A percentile compares a stretch with the other conserved stretches of the same genome.
Conservation (phyloP, 2,797 vertebrate species). For the Eremophila alpestris region DNA sequence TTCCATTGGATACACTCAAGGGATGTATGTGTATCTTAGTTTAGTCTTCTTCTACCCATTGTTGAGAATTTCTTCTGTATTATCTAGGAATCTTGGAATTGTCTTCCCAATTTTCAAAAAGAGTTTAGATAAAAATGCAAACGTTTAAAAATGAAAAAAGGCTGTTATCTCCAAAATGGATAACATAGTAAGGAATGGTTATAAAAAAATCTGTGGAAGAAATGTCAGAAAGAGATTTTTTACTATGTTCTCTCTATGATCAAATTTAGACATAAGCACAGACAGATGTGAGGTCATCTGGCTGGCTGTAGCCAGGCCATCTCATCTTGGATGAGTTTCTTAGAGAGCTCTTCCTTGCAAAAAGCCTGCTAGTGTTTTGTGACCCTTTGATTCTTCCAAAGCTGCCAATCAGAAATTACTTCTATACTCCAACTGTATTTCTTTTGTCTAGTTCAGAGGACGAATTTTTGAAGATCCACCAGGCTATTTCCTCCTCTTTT, state of each 20-base stretch:
- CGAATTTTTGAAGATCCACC: neutral
- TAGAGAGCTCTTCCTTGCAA: neutral
- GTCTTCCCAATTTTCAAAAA: neutral
- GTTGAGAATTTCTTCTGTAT: neutral
- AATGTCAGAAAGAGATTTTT: neutral
- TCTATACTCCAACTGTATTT: neutral
- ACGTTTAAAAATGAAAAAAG: neutral
- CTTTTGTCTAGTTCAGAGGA: neutral
- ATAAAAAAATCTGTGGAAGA: neutral
- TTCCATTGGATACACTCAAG: neutral
- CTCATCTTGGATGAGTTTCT: neutral
- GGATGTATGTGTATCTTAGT: neutral
- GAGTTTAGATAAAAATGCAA: neutral
- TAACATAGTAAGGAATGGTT: neutral
- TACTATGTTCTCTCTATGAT: neutral
- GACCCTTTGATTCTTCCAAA: neutral
- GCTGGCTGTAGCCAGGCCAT: neutral
- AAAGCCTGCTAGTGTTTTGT: neutral
- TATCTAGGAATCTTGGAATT: neutral
- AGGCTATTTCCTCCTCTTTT: neutral
- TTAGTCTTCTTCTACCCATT: neutral
- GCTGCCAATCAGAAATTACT: neutral
- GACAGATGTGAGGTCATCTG: neutral
- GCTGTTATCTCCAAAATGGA: neutral
- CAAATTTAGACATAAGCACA: neutral